Evolutionary conservation across 92 coral and sea anemone species (phyloP), one percentile per base, ranked within the genome.

Genomic region (Virgularia gustaviana): DNA sequence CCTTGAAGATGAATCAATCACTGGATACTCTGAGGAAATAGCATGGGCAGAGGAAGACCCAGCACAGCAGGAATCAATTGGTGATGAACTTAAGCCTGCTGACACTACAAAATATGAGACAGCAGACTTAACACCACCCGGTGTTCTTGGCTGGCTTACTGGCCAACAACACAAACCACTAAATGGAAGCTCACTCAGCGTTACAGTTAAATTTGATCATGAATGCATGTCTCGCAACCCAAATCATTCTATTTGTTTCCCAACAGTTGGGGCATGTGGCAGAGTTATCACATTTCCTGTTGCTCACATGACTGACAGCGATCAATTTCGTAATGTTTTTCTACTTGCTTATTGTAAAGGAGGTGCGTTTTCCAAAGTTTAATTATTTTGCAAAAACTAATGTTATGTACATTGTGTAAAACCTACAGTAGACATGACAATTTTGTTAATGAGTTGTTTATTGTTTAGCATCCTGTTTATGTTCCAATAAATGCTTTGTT

Each of bases 131-230:
- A 77, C 75, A 18, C 84, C 86, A 63, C 72, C 86, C 36, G 86
- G 88, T 42, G 82, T 87, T 71, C 83, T 80, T 72, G 92, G 86
- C 25, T 87, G 92, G 92, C 51, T 87, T 32, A 80, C 86, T 58
- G 90, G 87, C 31, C 88, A 87, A 45, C 79, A 44, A 39, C 94
- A 87, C 62, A 79, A 77, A 64, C 82, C 94, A 42, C 57, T 81
- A 72, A 84, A 81, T 87, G 94, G 84, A 22, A 84, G 71, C 51
- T 70, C 66, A 44, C 81, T 70, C 3, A 18, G 65, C 23, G 59
- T 87, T 33, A 70, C 23, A 18, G 88, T 56, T 12, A 79, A 55
- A 34, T 83, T 87, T 73, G 85, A 83, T 70, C 88, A 83, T 38
- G 78, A 87, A 61, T 87, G 88, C 78, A 66, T 49, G 87, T 60